phyloP scores from a whole-genome alignment of 2,113 vertebrate genomes.

The Labeo rohita region DNA sequence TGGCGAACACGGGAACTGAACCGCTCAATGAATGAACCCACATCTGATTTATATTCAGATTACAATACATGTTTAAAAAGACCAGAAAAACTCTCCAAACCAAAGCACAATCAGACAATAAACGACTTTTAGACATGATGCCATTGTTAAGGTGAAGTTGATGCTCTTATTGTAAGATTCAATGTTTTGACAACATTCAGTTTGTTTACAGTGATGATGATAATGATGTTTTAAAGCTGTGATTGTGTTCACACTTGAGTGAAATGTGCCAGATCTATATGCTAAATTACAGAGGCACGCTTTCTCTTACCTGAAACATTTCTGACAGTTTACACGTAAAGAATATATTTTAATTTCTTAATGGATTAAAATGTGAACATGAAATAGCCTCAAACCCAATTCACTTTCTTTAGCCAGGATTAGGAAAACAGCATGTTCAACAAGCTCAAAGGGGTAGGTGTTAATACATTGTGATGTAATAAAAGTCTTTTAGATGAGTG shows the following conservation, averaged over 20 bases:
- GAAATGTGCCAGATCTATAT: background rate
- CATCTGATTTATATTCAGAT: background rate
- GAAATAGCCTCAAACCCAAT: background rate
- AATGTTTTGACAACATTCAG: background rate
- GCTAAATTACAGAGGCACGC: background rate
- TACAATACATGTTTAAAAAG: background rate
- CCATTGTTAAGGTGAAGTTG: background rate
- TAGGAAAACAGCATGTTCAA: background rate
- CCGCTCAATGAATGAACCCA: background rate
- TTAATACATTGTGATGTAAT: no score
- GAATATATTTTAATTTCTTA: slow-evolving; percentile 2
- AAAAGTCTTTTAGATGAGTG: no score
- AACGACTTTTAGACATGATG: background rate
- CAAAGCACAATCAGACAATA: background rate
- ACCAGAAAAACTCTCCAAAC: background rate
- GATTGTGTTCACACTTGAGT: background rate
- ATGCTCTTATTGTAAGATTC: no score
- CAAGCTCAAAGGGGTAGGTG: no score
- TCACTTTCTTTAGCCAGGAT: background rate
- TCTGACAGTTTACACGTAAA: background rate
- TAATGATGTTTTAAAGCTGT: background rate
- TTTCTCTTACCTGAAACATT: background rate
- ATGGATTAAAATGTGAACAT: slow-evolving; percentile 8
- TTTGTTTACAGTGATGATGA: background rate
- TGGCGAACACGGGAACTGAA: background rate